These are phyloP conservation scores for Philotrypesis tridentata DNA, from an alignment of 1,140 invertebrate species.

Conservation along the genomic window DNA sequence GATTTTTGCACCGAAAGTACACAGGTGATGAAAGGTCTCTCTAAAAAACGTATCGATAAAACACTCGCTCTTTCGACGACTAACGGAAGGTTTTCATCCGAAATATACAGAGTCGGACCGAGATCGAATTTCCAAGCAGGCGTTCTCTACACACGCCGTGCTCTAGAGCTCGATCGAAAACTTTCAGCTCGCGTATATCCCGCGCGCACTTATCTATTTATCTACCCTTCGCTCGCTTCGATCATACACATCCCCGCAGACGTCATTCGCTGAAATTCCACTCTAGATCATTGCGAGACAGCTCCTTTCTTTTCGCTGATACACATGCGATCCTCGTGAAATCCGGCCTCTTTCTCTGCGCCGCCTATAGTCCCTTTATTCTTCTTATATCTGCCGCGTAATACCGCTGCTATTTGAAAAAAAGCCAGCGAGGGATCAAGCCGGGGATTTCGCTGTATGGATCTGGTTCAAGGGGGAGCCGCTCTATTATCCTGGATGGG, in stretches of 20 bases:
- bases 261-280: neutral
- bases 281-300: slow-evolving; percentile 4
- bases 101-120: too few species aligned
- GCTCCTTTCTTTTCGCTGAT: neutral
- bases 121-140: too few species aligned
- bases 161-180: too few species aligned
- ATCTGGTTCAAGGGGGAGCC: neutral
- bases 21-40: too few species aligned
- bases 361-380: neutral
- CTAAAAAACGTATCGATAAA: too few species aligned
- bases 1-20: too few species aligned
- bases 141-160: too few species aligned
- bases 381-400: neutral
- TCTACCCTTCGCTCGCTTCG: neutral
- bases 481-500: neutral
- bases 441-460: neutral
- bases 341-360: neutral
- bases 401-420: neutral
- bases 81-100: too few species aligned
- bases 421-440: neutral
- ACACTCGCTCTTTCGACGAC: too few species aligned
- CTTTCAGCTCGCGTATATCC: too few species aligned
- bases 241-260: neutral
- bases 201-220: neutral
- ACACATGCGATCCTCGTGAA: neutral